phyloP scores from a whole-genome alignment of 2,113 vertebrate species.

The Ramphastos sulfuratus region DNA sequence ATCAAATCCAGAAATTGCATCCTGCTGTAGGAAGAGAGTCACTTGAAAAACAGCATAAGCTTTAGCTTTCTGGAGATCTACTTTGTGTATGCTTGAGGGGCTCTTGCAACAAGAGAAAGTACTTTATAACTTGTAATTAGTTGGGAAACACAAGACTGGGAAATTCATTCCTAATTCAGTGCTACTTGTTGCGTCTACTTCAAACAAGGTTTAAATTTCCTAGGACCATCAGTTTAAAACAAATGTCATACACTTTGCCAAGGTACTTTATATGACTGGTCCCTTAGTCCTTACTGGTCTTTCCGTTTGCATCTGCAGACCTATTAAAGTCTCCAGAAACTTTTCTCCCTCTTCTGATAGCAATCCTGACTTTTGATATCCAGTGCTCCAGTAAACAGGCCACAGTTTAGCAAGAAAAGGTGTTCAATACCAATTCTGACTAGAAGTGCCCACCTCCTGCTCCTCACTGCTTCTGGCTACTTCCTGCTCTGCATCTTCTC shows the following conservation, averaged over 20 bases:
- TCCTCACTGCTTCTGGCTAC: not conserved
- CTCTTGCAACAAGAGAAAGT: not conserved
- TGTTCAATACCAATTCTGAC: not conserved
- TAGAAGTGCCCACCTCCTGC: not conserved
- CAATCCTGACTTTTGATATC: not conserved
- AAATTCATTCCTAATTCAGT: not conserved
- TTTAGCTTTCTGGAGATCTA: not conserved
- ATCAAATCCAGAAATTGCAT: not conserved
- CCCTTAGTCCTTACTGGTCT: not conserved
- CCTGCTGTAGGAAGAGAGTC: not conserved
- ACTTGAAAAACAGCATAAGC: not conserved
- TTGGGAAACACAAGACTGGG: not conserved
- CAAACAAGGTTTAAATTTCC: not conserved
- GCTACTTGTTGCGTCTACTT: not conserved
- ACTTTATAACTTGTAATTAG: not conserved
- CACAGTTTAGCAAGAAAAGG: not conserved
- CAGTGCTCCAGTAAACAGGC: not conserved
- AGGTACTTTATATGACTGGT: too few relatives aligned
- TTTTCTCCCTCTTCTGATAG: not conserved
- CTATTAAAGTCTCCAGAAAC: not conserved
- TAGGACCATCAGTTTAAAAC: not conserved
- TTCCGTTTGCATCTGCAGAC: not conserved
- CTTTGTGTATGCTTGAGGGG: not conserved
- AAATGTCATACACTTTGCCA: not conserved
- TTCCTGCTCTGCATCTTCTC: fast-evolving